Evolutionary conservation across 1,140 invertebrate genomes (phyloP), one percentile per base, ranked within the genome.

Genomic region (Papilio machaon): DNA sequence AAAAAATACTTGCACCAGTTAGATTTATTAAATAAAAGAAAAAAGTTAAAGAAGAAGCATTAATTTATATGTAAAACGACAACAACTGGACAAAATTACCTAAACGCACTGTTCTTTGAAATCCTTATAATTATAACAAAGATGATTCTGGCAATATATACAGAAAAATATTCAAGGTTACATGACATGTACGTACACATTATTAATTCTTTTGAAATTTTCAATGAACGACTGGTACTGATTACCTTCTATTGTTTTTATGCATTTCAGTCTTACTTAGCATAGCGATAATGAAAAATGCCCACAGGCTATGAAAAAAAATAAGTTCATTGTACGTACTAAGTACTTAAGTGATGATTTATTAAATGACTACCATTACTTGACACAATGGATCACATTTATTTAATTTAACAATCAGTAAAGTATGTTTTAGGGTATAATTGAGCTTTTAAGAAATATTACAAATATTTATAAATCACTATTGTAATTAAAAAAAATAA

Each of bases 101-200:
- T 0, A 64, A 60, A 5, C 19, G 30, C 19, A 30, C 8, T 30
- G 19, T 67, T 35, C 17, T 6, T 17, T n/a, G 54, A 17, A 0
- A 54, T 15, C 6, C 52, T 58, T 58, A n/a, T 19, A n/a, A 2
- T 49, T 9, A 5, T 49, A 58, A 58, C n/a, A n/a, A 7, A n/a
- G 7, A n/a, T 58, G 54, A 15, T 67, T 67, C 30, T 67, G 30
- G 23, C 0, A 35, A 67, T 35, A 67, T 67, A 30, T 30, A 15
- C 13, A 67, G n/a, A 64, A 67, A 67, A n/a, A 19, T 2, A 67
- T 38, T 38, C 64, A 67, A 67, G 64, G 64, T 67, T 17, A 67
- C 13, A 67, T 30, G 11, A 19, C 11, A 35, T 15, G 30, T 67
- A 38, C 38, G 2, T n/a, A n/a, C 38, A 38, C 2, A 38, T 35